Evolutionary conservation across 35 echinoderm and acorn worm genomes (phyloP).

Genomic region (Patiria miniata): DNA sequence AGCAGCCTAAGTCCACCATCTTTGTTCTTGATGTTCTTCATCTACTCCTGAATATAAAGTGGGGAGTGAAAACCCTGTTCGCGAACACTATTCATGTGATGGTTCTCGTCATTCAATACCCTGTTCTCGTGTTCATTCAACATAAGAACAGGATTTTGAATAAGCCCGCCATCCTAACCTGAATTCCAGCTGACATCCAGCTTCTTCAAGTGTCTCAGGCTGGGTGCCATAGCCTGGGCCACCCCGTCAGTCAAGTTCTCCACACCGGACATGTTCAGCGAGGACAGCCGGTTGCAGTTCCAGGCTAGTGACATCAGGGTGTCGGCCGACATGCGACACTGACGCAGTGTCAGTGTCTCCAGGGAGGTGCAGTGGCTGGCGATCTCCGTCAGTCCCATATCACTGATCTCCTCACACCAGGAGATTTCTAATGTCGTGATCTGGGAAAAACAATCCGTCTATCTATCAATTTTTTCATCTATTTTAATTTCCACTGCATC

Average conservation of each 20-base stretch:
- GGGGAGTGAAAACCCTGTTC: too few relatives aligned
- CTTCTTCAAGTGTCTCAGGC: constrained; percentile 49
- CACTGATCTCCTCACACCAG: constrained; percentile 97
- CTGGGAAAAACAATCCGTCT: constrained; percentile 33
- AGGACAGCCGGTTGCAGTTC: constrained; percentile 75
- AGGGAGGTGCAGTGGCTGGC: constrained; percentile 63
- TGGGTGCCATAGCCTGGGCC: constrained; percentile 46
- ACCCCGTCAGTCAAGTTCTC: constrained; percentile 66
- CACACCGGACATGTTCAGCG: constrained; percentile 70
- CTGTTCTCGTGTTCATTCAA: too few relatives aligned
- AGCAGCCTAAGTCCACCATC: too few relatives aligned
- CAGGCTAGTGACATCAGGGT: constrained; percentile 58
- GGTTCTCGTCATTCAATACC: too few relatives aligned
- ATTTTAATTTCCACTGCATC: too few relatives aligned
- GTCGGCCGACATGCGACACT: constrained; percentile 41
- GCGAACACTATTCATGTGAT: too few relatives aligned
- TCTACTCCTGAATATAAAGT: too few relatives aligned
- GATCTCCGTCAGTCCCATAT: constrained; percentile 52
- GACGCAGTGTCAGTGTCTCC: constrained; percentile 62
- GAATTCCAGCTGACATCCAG: constrained; percentile 93
- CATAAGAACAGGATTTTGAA: background rate
- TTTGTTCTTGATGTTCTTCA: too few relatives aligned
- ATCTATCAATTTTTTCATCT: too few relatives aligned
- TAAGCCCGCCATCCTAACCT: constrained; percentile 3
- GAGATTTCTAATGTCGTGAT: constrained; percentile 69